Base-by-base conservation (phyloP, 2,888 invertebrate genomes). In the Diaprepes abbreviatus region DNA sequence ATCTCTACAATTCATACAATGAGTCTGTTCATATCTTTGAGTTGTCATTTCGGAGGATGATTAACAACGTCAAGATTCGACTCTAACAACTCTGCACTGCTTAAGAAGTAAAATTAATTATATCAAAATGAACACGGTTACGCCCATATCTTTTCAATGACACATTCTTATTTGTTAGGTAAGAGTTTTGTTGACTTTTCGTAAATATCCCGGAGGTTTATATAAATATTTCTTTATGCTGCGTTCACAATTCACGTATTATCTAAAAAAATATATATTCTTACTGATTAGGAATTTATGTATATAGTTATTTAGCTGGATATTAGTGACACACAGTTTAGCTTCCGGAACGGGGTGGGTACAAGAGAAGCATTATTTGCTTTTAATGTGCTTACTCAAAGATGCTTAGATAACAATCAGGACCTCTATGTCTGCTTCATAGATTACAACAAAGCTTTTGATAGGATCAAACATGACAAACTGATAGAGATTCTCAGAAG, bases 31-130 rank as follows among this genome's bases (percentile, higher is more conserved):
- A 68, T 62, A 68, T 68, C 68, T 28, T 43, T 52, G 57, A 48
- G 33, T 58, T 68, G 68, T 68, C 68, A 63, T 55, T 24, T 58
- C 36, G 33, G 63, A 21, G 38, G 40, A 60, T 71, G 71, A 71
- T 71, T 71, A 62, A 71, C 65, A 60, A 63, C 57, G 21, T 24
- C 17, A 24, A 38, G 21, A 54, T 36, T 60, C 17, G 36, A 48
- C 36, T 35, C 43, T 38, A 28, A 19, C 65, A 63, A 57, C 55
- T 55, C 36, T 35, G 43, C 59, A 24, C 68, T 50, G 70, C 35
- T 66, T 50, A 65, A 68, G 70, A 70, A 68, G 60, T 33, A 66
- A 68, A 72, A 75, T 73, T 74, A 73, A 74, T 75, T 73, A 74
- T 64, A 69, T 66, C 66, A 65, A 64, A 75, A 72, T 68, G 67